Conservation (phyloP, 2,888 invertebrate genomes). For the Metellina segmentata region DNA sequence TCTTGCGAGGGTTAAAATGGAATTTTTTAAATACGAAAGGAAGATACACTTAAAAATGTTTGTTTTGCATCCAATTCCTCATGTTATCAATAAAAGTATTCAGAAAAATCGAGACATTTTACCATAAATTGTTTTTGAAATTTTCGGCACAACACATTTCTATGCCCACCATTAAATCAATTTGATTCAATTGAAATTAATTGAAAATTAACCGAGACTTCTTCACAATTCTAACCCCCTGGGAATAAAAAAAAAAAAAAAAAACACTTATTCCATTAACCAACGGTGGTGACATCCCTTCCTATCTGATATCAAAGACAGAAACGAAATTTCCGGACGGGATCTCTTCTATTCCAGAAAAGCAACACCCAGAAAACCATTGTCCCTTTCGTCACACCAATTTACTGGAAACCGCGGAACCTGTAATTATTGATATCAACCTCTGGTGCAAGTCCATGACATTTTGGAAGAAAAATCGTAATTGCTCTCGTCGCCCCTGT, state of each 20-base stretch:
- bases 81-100: no score
- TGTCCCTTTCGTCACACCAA: constrained; percentile 5
- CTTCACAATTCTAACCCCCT: neutral
- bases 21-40: no score
- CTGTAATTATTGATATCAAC: constrained; percentile 54
- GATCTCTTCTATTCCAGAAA: neutral
- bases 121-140: no score
- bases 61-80: no score
- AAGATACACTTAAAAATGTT: no score
- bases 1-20: no score
- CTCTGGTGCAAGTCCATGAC: neutral
- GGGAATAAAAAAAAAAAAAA: no score
- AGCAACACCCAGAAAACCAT: neutral
- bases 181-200: neutral
- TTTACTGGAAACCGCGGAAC: constrained; percentile 26
- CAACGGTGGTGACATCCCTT: neutral
- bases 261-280: neutral
- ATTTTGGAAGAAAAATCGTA: constrained; percentile 47
- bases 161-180: no score
- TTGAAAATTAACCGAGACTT: neutral
- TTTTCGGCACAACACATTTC: no score
- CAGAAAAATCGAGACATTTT: no score
- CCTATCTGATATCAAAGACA: neutral
- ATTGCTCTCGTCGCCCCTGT: constrained; percentile 51
- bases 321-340: neutral